Percentiles rank a stretch among this genome's conserved stretches.
Conservation (phyloP, 2,797 vertebrate genomes). For the Otus scops region DNA sequence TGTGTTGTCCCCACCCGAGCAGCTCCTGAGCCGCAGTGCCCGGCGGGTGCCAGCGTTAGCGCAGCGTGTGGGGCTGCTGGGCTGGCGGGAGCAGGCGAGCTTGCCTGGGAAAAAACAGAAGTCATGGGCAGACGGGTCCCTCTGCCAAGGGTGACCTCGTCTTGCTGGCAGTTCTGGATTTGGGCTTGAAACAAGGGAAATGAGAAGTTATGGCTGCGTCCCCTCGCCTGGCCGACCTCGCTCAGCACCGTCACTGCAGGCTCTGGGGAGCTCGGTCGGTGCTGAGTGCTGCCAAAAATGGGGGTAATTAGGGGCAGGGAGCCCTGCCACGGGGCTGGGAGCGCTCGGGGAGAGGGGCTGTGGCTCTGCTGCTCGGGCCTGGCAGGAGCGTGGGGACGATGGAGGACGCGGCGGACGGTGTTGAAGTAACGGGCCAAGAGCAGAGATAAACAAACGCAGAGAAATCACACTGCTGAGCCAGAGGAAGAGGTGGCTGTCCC, state of each 20-base stretch:
- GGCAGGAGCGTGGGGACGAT: fast-evolving
- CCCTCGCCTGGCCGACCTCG: not conserved
- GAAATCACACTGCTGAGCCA: not conserved
- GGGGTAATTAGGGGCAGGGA: not conserved
- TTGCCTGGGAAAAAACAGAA: not conserved
- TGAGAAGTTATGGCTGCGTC: fast-evolving
- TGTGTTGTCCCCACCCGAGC: not conserved
- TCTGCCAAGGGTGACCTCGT: fast-evolving
- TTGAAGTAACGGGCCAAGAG: not conserved
- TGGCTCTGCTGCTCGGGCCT: not conserved
- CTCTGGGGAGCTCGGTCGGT: fast-evolving
- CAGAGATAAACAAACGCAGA: not conserved
- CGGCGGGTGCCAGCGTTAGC: fast-evolving
- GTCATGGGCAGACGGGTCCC: fast-evolving
- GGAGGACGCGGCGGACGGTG: not conserved
- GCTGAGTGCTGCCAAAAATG: fast-evolving
- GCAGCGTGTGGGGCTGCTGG: not conserved
- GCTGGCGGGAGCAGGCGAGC: fast-evolving
- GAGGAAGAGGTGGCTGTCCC: not conserved
- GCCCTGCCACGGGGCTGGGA: not conserved
- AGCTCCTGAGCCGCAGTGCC: fast-evolving
- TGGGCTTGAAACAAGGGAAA: not conserved
- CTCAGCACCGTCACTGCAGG: not conserved
- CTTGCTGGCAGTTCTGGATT: not conserved
- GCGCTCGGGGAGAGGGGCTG: fast-evolving